Evolutionary conservation across 1,140 invertebrate genomes (phyloP).

Genomic region (Saccostrea cuccullata): DNA sequence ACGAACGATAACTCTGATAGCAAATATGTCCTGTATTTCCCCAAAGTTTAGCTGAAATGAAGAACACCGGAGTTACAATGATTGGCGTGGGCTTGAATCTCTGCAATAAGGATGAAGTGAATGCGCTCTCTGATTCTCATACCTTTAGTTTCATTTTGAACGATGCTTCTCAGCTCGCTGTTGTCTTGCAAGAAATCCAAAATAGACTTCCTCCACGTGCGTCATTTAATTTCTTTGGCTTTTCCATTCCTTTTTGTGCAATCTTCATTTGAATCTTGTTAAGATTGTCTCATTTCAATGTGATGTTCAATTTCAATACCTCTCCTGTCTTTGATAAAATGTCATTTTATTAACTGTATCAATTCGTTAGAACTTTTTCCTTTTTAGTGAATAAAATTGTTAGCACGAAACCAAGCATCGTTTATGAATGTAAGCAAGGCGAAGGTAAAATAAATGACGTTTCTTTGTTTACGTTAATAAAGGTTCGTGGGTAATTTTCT

Average conservation of each 20-base stretch:
- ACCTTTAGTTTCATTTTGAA: constrained; percentile 59
- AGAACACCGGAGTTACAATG: constrained; percentile 58
- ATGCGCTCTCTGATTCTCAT: constrained; percentile 51
- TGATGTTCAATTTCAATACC: too few species aligned
- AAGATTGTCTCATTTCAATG: too few species aligned
- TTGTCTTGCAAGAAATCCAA: constrained; percentile 52
- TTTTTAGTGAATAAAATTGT: too few species aligned
- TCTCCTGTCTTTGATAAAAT: too few species aligned
- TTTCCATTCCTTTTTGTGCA: too few species aligned
- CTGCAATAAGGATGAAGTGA: constrained; percentile 61
- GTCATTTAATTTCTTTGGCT: constrained; percentile 29
- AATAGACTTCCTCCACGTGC: constrained; percentile 59
- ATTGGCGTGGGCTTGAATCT: constrained; percentile 62
- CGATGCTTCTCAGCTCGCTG: constrained; percentile 54
- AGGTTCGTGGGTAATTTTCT: too few species aligned
- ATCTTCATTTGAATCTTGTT: too few species aligned
- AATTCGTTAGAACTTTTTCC: too few species aligned
- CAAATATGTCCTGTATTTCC: constrained; percentile 35
- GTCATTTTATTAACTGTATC: too few species aligned
- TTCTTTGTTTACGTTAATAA: too few species aligned
- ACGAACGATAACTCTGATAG: constrained; percentile 70
- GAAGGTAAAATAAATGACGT: neutral
- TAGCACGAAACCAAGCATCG: neutral
- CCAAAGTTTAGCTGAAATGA: constrained; percentile 43
- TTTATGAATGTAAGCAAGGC: neutral